Conservation (phyloP, 1,140 invertebrate species). For the Zaprionus capensis region DNA sequence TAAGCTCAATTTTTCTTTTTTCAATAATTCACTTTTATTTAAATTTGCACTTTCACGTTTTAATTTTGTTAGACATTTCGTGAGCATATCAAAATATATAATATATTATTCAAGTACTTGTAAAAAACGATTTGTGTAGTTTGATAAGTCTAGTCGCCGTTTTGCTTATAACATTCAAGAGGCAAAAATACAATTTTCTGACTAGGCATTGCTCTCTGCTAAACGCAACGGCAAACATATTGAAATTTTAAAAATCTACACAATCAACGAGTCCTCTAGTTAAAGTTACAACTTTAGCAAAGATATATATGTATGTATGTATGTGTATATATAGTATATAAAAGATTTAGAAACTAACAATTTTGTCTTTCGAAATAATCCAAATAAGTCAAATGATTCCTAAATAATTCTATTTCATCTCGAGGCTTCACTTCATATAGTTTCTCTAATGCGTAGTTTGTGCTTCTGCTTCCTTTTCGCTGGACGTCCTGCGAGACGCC, state of each 20-base stretch:
- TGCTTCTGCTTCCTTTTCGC: background rate
- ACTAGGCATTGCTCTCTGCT: slow-evolving; percentile 36
- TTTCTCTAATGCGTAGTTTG: background rate
- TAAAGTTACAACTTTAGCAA: slow-evolving; percentile 32
- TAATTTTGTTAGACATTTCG: slow-evolving; percentile 28
- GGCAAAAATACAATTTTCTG: slow-evolving; percentile 35
- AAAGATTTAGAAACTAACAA: background rate
- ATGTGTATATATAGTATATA: background rate
- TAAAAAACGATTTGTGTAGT: slow-evolving; percentile 65
- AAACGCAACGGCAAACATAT: slow-evolving; percentile 27
- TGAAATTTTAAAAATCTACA: slow-evolving; percentile 15
- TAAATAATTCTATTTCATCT: background rate
- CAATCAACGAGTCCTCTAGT: slow-evolving; percentile 37
- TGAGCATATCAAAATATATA: slow-evolving; percentile 74
- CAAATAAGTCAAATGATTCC: background rate
- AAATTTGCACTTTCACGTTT: slow-evolving; percentile 49
- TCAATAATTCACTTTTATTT: slow-evolving; percentile 30
- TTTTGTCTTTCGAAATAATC: slow-evolving; percentile 1
- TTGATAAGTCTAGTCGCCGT: slow-evolving; percentile 48
- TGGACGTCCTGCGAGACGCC: background rate
- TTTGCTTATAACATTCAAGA: slow-evolving; percentile 10
- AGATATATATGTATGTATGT: slow-evolving; percentile 16
- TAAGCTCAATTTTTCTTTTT: background rate
- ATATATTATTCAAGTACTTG: slow-evolving; percentile 29
- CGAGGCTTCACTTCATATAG: background rate